Evolutionary conservation across 2,113 vertebrate species (phyloP).

Genomic region (Engystomops pustulosus): DNA sequence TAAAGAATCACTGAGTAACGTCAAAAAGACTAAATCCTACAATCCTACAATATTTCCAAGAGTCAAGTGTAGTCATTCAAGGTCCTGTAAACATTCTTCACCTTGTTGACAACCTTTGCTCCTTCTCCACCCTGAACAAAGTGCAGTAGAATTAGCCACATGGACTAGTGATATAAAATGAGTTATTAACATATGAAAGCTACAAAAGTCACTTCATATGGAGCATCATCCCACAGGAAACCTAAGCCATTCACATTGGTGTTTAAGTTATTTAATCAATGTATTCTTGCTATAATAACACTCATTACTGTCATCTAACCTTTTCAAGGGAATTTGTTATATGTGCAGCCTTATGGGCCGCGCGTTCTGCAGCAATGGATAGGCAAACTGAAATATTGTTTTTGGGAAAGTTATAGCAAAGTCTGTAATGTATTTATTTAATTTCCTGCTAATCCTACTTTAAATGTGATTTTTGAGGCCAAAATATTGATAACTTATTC

Average conservation of each 20-base stretch:
- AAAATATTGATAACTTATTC: too few species aligned
- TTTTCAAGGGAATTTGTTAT: too few species aligned
- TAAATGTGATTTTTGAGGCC: not conserved
- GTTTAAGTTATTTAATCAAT: too few species aligned
- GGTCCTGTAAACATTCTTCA: not conserved
- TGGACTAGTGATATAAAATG: not conserved
- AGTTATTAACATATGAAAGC: not conserved
- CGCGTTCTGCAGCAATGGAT: too few species aligned
- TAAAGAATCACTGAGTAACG: not conserved
- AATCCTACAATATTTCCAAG: not conserved
- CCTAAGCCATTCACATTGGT: not conserved
- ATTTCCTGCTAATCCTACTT: too few species aligned
- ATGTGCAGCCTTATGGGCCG: too few species aligned
- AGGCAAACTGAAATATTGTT: too few species aligned
- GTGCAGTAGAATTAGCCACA: slow-evolving; percentile 50
- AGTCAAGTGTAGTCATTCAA: not conserved
- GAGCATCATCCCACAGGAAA: not conserved
- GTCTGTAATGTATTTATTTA: too few species aligned
- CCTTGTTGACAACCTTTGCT: slow-evolving; percentile 39
- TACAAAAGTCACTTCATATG: not conserved
- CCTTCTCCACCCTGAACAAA: slow-evolving; percentile 44
- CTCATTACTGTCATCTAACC: too few species aligned
- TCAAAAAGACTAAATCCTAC: not conserved
- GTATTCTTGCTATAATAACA: too few species aligned
- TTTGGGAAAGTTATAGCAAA: too few species aligned